These are phyloP conservation scores for Popillia japonica DNA, from an alignment of 1,140 invertebrate genomes.

Conservation along the genomic window DNA sequence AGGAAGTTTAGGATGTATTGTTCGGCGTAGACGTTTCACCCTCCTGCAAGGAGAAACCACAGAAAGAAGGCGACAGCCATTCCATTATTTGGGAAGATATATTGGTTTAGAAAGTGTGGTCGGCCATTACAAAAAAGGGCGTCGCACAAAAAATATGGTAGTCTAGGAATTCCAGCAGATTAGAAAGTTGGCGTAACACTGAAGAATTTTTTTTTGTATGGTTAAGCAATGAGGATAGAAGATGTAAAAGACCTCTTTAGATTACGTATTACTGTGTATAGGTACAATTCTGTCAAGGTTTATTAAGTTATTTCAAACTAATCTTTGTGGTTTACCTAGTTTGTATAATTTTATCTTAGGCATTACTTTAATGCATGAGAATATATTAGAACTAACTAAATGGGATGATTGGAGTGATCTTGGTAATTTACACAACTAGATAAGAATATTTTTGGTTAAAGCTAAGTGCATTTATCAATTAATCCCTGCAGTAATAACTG, in stretches of 20 bases:
- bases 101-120: constrained; percentile 42
- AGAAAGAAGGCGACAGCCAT: not conserved
- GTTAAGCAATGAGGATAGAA: not conserved
- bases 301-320: too few species aligned
- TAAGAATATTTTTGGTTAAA: not conserved
- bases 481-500: not conserved
- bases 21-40: not conserved
- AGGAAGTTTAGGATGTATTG: not conserved
- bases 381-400: not conserved
- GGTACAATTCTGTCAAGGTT: too few species aligned
- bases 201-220: not conserved
- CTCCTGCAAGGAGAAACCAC: not conserved
- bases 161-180: not conserved
- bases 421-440: not conserved
- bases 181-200: not conserved
- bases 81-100: constrained; percentile 26
- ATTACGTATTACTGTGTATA: too few species aligned
- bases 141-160: constrained; percentile 44
- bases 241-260: too few species aligned
- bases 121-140: constrained; percentile 49
- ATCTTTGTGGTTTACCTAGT: too few species aligned
- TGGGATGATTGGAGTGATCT: not conserved
- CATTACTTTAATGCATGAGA: not conserved
- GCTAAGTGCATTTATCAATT: not conserved
- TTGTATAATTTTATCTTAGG: not conserved